Evolutionary conservation across 2,113 vertebrate species (phyloP), one percentile per base, ranked within the genome.

Genomic region (Sterna hirundo): DNA sequence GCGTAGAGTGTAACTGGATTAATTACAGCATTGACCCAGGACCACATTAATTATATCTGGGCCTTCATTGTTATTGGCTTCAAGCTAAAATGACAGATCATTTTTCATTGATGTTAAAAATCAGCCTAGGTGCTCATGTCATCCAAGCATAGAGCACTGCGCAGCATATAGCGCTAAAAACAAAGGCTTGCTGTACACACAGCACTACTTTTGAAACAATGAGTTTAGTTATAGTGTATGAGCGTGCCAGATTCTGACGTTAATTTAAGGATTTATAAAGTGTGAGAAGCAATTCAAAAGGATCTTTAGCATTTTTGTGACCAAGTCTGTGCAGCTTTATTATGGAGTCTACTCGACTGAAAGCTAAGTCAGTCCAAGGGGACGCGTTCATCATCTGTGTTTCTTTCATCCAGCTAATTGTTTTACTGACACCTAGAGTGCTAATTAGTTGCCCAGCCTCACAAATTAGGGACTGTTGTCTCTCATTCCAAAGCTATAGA

Each of bases 101-200:
- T 76, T 91, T 93, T 51, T 71, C 49, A 79, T 16, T 36, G 80
- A 69, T 75, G 49, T 47, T 82, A 66, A 46, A 68, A 51, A 42
- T 40, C 46, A 61, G 62, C 40, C 36, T 47, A 29, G 72, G n/a
- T 88, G 65, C 66, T 87, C 29, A 54, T 42, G 49, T 14, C 57
- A 20, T 38, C 0, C 2, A 21, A 38, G 55, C 0, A 1, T 1
- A 17, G 78, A 60, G 38, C 19, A 8, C 16, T 38, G 44, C 14
- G 38, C 18, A 57, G 26, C 55, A 29, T 7, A 10, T 5, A 57
- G 65, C 2, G 36, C 52, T 68, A 9, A 66, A 83, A 38, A 2
- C 57, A 61, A 42, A 75, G 51, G 5, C 38, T 29, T 54, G 42
- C 78, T 78, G 71, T 38, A 19, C 25, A 32, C 75, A 29, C 49